Conservation (phyloP, 2,888 invertebrate genomes). For the Azorinus chamasolen region DNA sequence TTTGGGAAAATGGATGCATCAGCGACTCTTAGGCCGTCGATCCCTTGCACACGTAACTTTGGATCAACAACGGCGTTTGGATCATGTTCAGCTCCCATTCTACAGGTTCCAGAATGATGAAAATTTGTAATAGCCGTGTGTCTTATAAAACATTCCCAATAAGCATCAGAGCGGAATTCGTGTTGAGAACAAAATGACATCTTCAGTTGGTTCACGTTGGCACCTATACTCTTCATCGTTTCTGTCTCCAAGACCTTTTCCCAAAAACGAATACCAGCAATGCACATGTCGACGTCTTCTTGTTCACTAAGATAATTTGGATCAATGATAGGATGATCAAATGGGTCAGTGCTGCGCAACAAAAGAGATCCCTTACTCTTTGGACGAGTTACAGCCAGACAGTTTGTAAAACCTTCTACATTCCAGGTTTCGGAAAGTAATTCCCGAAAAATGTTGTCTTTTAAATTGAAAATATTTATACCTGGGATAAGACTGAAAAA, state of each 20-base stretch:
- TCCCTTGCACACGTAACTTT: constrained; percentile 76
- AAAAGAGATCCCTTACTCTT: constrained; percentile 17
- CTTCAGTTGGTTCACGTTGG: constrained; percentile 36
- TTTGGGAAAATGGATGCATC: constrained; percentile 49
- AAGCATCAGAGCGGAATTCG: constrained; percentile 36
- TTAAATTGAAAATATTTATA: constrained; percentile 3
- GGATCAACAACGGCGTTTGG: constrained; percentile 90
- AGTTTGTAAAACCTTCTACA: constrained; percentile 16
- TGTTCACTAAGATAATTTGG: constrained; percentile 25
- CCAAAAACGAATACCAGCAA: constrained; percentile 22
- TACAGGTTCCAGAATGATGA: constrained; percentile 92
- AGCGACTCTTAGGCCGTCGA: constrained; percentile 35
- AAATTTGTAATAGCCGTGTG: constrained; percentile 38
- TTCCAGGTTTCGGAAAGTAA: not conserved
- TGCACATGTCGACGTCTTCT: constrained; percentile 16
- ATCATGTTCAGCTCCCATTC: constrained; percentile 88
- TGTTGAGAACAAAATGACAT: constrained; percentile 37
- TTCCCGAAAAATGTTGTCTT: constrained; percentile 1
- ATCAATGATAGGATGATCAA: constrained; percentile 32
- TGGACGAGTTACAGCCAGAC: constrained; percentile 18
- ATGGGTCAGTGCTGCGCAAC: constrained; percentile 27
- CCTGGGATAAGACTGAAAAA: not conserved
- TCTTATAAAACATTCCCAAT: constrained; percentile 53
- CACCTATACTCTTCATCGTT: constrained; percentile 47
- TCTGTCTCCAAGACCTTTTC: constrained; percentile 34